Conservation (phyloP, 2,113 vertebrate genomes). For the Podarcis muralis region DNA sequence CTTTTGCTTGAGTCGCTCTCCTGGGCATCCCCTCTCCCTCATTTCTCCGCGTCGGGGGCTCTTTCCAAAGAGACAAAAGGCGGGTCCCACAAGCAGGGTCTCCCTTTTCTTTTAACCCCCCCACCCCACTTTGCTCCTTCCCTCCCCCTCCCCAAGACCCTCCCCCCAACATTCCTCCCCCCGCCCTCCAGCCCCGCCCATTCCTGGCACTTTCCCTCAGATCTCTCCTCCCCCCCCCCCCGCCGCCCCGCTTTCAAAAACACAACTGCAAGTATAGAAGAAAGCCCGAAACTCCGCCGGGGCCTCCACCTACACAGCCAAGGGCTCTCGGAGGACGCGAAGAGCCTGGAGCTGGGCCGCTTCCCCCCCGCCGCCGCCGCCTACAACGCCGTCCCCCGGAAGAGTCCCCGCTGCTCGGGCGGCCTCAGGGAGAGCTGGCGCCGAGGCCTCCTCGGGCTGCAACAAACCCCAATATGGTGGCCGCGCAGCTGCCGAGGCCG, state of each 20-base stretch:
- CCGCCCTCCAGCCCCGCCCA: background rate
- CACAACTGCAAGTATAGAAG: background rate
- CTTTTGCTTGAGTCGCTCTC: too few relatives aligned
- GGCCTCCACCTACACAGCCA: background rate
- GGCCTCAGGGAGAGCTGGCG: background rate
- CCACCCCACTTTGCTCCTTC: background rate
- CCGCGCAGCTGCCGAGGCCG: slow-evolving; percentile 19
- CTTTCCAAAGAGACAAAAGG: background rate
- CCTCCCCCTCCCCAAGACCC: too few relatives aligned
- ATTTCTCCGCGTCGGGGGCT: background rate
- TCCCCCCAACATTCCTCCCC: background rate
- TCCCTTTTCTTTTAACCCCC: background rate
- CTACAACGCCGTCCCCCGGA: background rate
- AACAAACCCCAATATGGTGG: slow-evolving; percentile 28
- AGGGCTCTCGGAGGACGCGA: background rate
- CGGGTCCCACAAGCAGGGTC: background rate
- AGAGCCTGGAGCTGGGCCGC: background rate
- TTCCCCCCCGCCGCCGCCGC: background rate
- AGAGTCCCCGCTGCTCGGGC: background rate
- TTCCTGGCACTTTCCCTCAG: background rate
- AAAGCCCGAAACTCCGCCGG: background rate
- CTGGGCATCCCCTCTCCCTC: too few relatives aligned
- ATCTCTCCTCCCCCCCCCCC: background rate
- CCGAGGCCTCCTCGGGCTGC: background rate
- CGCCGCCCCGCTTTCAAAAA: background rate